Base-by-base conservation (phyloP, 2,888 invertebrate species). In the Stegophylla sp. region DNA sequence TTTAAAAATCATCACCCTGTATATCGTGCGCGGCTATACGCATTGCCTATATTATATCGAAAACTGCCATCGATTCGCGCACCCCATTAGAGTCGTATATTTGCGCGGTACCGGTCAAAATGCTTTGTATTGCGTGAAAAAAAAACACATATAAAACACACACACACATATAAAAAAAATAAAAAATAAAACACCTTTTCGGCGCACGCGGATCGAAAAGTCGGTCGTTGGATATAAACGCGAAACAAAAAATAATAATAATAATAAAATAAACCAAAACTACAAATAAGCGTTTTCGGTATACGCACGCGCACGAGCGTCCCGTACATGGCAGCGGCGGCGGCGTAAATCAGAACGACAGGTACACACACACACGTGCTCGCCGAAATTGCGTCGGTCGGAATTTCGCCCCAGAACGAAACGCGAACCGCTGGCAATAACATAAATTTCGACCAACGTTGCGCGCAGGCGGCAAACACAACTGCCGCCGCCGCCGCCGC, bases 241-340 rank as follows among this genome's bases (percentile, higher is more conserved):
- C 10, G 26, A 67, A 67, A 48, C n/a, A n/a, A 76, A n/a, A n/a
- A 66, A 59, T 13, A 59, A 59, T 26, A 59, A 73, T 43, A 73
- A 43, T n/a, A 28, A 51, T 48, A 10, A 34, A 41, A 51, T 12
- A 15, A 26, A 66, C 41, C n/a, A 13, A 53, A 53, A 28, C 53
- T 66, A 76, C 43, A 66, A 76, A 66, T 76, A 76, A 76, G 26
- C 43, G 66, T 66, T 76, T 53, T 56, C 10, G 74, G 63, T n/a
- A 66, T 75, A 64, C 15, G 26, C 26, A 12, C 12, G 7, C 48
- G 15, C 20, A 61, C 23, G 13, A 2, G 34, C 66, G 56, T 26
- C 7, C 43, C n/a, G 75, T n/a, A n/a, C n/a, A n/a, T 28, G n/a
- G 20, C n/a, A 15, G 17, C 4, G 41, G 53, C 34, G 17, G 5